phyloP scores from a whole-genome alignment of 2,113 vertebrate genomes.

The Cranoglanis bouderius region DNA sequence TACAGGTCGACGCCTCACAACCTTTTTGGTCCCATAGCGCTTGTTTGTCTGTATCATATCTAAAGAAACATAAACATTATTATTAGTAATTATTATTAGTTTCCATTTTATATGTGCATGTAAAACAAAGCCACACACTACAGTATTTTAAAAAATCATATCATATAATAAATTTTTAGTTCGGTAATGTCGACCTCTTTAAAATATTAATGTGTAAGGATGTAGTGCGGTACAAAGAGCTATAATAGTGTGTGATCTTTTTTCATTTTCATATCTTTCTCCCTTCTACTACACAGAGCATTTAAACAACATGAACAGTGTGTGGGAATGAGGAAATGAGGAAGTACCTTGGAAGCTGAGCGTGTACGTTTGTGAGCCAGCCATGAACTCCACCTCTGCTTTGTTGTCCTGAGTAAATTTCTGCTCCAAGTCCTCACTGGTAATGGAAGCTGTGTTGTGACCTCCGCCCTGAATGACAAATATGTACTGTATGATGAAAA shows the following conservation, averaged over 20 bases:
- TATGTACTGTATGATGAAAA: background rate
- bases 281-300: background rate
- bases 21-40: constrained; percentile 48
- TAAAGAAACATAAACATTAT: constrained; percentile 9
- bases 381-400: constrained; percentile 64
- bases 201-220: background rate
- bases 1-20: constrained; percentile 51
- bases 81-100: background rate
- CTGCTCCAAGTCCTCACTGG: constrained; percentile 65
- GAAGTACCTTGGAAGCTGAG: constrained; percentile 68
- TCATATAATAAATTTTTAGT: background rate
- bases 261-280: background rate
- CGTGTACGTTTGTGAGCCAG: constrained; percentile 63
- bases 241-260: background rate
- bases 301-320: background rate
- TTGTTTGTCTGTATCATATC: constrained; percentile 61
- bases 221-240: background rate
- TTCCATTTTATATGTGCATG: background rate
- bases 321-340: background rate
- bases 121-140: background rate
- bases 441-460: constrained; percentile 49
- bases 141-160: background rate
- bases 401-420: constrained; percentile 59
- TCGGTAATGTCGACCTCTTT: background rate
- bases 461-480: constrained; percentile 51